phyloP scores from a whole-genome alignment of 2,113 vertebrate genomes.

The Megaptera novaeangliae region DNA sequence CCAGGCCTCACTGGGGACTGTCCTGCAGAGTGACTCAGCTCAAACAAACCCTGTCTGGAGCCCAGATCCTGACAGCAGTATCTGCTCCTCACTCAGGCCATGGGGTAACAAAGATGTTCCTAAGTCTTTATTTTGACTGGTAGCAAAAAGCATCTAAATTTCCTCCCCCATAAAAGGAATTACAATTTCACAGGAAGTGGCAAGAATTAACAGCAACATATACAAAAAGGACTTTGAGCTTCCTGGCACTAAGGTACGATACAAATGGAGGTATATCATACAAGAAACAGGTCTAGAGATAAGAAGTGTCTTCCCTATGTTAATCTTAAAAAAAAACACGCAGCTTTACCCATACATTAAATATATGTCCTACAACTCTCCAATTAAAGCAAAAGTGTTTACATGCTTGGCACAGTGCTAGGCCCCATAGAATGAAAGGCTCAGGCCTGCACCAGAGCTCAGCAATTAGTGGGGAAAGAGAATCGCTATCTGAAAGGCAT shows the following conservation, averaged over 20 bases:
- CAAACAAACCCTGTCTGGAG: background rate
- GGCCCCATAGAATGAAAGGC: background rate
- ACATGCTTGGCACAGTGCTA: background rate
- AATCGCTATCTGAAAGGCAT: background rate
- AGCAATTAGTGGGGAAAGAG: conserved; percentile 14
- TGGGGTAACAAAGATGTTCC: background rate
- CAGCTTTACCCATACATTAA: background rate
- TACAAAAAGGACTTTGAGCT: background rate
- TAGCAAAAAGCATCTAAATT: background rate
- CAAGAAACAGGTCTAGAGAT: background rate
- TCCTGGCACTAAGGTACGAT: background rate
- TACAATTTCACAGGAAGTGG: background rate
- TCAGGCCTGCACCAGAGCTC: background rate
- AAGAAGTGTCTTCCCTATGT: background rate
- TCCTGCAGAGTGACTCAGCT: background rate
- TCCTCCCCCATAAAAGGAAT: background rate
- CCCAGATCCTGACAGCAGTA: background rate
- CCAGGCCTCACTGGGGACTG: background rate
- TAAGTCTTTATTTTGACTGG: background rate
- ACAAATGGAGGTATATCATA: background rate
- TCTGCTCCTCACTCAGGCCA: background rate
- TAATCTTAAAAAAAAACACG: background rate
- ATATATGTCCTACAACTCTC: background rate
- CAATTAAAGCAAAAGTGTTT: background rate
- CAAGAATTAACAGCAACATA: background rate